A percentile compares a stretch with the other conserved stretches of the same genome.
Conservation (phyloP, 2,888 invertebrate species). For the Elmis aenea region DNA sequence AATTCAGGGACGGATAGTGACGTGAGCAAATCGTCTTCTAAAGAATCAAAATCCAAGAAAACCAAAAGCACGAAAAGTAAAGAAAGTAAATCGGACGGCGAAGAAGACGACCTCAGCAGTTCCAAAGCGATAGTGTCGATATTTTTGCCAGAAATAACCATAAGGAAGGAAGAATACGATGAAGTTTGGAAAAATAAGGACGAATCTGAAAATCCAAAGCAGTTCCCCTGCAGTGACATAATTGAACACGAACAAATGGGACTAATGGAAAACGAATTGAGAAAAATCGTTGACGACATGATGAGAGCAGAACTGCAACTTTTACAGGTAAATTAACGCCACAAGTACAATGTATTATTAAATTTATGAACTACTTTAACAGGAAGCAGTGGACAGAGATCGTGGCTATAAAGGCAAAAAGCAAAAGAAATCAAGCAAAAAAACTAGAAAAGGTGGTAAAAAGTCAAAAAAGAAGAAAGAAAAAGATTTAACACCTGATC, state of each 20-base stretch:
- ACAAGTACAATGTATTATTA: not conserved
- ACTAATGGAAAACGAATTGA: constrained; percentile 77
- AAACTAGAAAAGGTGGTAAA: constrained; percentile 73
- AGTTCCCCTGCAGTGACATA: constrained; percentile 75
- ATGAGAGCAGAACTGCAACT: constrained; percentile 65
- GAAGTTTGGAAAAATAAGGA: constrained; percentile 81
- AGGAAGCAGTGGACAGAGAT: constrained; percentile 69
- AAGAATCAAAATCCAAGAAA: constrained; percentile 74
- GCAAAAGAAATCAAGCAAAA: constrained; percentile 70
- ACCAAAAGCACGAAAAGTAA: constrained; percentile 60
- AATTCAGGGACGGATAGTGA: constrained; percentile 67
- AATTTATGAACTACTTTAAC: constrained; percentile 35
- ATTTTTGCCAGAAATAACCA: constrained; percentile 67
- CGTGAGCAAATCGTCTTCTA: constrained; percentile 74
- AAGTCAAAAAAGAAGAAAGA: constrained; percentile 92
- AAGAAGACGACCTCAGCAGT: constrained; percentile 61
- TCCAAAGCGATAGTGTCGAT: constrained; percentile 67
- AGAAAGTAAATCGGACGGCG: constrained; percentile 45
- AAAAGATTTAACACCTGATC: constrained; percentile 89
- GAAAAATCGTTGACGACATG: constrained; percentile 74
- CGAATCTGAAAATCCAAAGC: constrained; percentile 67
- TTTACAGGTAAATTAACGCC: constrained; percentile 49
- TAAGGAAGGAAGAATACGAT: constrained; percentile 70
- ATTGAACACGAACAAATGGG: constrained; percentile 78
- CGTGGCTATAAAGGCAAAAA: constrained; percentile 71